phyloP scores from a whole-genome alignment of 2,888 invertebrate species.

The Alitta virens region DNA sequence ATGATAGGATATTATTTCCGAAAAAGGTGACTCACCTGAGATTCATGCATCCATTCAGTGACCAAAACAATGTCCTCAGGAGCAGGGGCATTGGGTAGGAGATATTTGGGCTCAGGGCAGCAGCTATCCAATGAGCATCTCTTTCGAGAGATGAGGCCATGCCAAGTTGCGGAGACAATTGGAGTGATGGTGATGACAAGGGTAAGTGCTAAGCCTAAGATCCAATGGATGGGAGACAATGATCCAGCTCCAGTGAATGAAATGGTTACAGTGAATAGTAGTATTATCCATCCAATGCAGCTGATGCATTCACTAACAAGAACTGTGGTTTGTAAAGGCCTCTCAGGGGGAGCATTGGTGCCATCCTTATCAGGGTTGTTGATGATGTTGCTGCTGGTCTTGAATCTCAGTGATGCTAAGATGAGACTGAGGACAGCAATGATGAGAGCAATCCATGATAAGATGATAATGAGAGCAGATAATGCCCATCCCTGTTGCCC shows the following conservation, averaged over 20 bases:
- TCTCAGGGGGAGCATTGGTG: background rate
- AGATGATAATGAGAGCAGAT: constrained; percentile 5
- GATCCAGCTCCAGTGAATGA: background rate
- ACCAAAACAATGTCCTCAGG: background rate
- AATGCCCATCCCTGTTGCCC: constrained; percentile 15
- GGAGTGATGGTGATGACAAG: constrained; percentile 1
- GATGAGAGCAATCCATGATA: constrained; percentile 7
- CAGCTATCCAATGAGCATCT: constrained; percentile 3
- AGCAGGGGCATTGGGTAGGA: background rate
- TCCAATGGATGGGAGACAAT: constrained; percentile 6
- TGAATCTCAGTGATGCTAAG: constrained; percentile 7
- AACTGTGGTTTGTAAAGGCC: constrained; percentile 5
- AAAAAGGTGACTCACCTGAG: constrained; percentile 8
- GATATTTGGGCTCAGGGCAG: background rate
- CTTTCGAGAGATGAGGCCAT: background rate
- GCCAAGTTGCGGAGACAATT: constrained; percentile 1
- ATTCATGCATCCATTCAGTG: background rate
- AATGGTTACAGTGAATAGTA: background rate
- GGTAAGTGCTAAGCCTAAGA: constrained; percentile 7
- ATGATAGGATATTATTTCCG: too few relatives aligned
- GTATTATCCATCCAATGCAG: constrained; percentile 2
- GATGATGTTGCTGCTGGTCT: constrained; percentile 3
- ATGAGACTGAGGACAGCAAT: constrained; percentile 1
- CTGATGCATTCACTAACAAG: background rate
- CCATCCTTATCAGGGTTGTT: background rate